Evolutionary conservation across 2,797 vertebrate genomes (phyloP).

Genomic region (Muscicapa comitata): DNA sequence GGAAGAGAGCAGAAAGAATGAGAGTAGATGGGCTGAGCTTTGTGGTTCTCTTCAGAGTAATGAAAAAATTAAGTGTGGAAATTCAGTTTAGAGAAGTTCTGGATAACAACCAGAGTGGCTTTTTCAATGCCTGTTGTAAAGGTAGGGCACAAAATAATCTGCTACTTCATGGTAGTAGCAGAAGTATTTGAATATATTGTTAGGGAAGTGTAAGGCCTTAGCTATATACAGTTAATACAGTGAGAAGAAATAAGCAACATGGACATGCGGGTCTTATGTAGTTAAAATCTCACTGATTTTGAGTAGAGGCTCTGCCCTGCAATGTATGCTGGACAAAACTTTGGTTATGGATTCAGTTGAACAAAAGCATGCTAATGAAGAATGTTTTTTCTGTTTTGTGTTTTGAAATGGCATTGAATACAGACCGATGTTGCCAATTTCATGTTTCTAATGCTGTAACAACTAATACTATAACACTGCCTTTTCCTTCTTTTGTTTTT

Average conservation of each 20-base stretch:
- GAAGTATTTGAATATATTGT: not conserved
- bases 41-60: not conserved
- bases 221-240: not conserved
- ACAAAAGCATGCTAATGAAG: not conserved
- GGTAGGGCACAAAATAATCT: not conserved
- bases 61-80: not conserved
- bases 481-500: not conserved
- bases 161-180: not conserved
- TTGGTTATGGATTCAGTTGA: not conserved
- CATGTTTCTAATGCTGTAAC: not conserved
- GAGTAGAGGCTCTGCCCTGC: not conserved
- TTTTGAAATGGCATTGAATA: not conserved
- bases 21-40: not conserved
- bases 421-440: not conserved
- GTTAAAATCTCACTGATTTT: not conserved
- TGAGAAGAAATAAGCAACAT: not conserved
- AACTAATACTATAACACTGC: not conserved
- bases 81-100: not conserved
- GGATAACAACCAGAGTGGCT: not conserved
- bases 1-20: not conserved
- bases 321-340: not conserved
- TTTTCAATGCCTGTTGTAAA: not conserved
- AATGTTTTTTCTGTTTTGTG: not conserved
- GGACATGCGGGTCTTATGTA: not conserved
- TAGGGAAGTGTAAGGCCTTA: not conserved